phyloP scores from a whole-genome alignment of 53 echinoderm and acorn worm genomes.

The Henricia sp. region DNA sequence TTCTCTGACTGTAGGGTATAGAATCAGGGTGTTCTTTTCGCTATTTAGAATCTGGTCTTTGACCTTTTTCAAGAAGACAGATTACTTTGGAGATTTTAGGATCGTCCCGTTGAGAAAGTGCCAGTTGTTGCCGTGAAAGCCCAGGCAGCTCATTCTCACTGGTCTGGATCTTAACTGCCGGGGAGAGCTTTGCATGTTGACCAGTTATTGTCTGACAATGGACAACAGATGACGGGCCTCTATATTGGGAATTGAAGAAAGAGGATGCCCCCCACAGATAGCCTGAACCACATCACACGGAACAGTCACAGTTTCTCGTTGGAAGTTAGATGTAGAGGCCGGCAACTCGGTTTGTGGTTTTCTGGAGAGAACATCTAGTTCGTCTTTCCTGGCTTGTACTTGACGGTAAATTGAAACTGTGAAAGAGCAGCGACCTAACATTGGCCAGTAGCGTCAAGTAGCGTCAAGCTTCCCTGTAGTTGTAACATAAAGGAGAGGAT shows the following conservation, averaged over 20 bases:
- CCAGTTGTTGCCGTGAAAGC: not conserved
- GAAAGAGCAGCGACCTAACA: constrained; percentile 10
- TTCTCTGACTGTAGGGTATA: too few relatives aligned
- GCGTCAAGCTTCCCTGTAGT: constrained; percentile 1
- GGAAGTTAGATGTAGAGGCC: not conserved
- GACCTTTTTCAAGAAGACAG: too few relatives aligned
- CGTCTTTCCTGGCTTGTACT: not conserved
- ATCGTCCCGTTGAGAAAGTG: not conserved
- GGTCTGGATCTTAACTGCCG: too few relatives aligned
- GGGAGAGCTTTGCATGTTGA: too few relatives aligned
- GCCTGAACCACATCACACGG: constrained; percentile 22
- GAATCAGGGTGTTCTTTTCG: too few relatives aligned
- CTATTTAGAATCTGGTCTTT: too few relatives aligned
- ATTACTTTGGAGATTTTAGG: not conserved
- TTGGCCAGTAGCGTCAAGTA: constrained; percentile 5
- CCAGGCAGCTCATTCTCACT: too few relatives aligned
- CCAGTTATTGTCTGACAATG: too few relatives aligned
- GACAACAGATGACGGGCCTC: not conserved
- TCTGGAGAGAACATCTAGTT: not conserved
- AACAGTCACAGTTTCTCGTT: not conserved
- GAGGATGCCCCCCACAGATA: too few relatives aligned
- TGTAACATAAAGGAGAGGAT: constrained; percentile 4
- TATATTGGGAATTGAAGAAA: not conserved
- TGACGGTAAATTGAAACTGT: constrained; percentile 2
- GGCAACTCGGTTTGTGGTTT: not conserved